Base-by-base conservation (phyloP, 1,140 invertebrate genomes). In the Dermatophagoides farinae region DNA sequence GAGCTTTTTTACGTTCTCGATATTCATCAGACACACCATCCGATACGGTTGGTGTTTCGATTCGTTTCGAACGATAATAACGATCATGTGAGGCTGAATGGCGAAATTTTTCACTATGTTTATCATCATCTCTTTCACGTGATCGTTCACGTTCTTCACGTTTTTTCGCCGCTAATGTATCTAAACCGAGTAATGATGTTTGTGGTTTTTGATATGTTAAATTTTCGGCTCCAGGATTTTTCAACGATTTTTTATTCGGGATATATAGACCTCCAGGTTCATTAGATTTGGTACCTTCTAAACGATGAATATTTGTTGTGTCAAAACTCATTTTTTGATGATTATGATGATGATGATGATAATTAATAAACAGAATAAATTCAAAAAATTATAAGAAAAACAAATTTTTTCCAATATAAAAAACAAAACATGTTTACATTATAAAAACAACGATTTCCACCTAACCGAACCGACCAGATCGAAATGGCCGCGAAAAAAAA, bases 11-110 rank as follows among this genome's bases (percentile, higher is more conserved):
- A 64, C 82, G 76, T 66, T 82, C 78, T 63, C 79, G 75, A 0
- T 86, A 87, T 70, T 84, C 81, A 57, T 79, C 78, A 43, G 83
- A 85, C 2, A 95, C 82, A 25, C 90, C 89, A 41, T 88, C 89
- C 6, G 89, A 91, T 68, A 95, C 80, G 0, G 89, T 86, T 0
- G 91, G 91, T 9, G 90, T 95, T 74, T 96, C 91, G 67, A 84
- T 81, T 66, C 81, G 77, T 10, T 81, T 74, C 60, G 78, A 73
- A 58, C 90, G 75, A 51, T 59, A 63, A 37, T 64, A 41, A 44
- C 53, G 68, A 64, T 57, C 18, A 43, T 62, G 41, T 38, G 8
- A 57, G 41, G 22, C 49, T 20, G 39, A 38, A 22, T 22, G 58
- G 40, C 20, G 20, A 20, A 46, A 20, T 25, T 44, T 23, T 1